Percentiles rank a stretch among this genome's conserved stretches.
phyloP scores from a whole-genome alignment of 2,113 vertebrate species.

The Cichladusa arquata region DNA sequence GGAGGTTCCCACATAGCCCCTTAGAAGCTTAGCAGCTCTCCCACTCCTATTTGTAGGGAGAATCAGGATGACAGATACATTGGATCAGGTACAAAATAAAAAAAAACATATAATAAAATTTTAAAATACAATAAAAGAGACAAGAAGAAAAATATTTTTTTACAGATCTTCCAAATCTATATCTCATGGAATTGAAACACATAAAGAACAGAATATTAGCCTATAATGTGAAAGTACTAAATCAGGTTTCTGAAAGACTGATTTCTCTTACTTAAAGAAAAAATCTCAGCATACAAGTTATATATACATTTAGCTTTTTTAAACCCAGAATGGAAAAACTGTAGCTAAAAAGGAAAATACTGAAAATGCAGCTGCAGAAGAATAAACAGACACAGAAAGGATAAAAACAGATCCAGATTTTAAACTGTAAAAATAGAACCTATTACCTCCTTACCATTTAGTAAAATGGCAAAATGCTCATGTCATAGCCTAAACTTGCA shows the following conservation, averaged over 20 bases:
- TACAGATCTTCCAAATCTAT: neutral
- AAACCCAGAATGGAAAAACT: neutral
- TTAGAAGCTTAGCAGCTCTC: neutral
- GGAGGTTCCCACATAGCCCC: neutral
- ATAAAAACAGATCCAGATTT: neutral
- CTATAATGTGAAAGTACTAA: neutral
- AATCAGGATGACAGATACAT: neutral
- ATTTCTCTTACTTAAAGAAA: neutral
- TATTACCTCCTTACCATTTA: neutral
- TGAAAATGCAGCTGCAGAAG: neutral
- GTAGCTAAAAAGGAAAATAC: neutral
- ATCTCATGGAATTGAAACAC: neutral
- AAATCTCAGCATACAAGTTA: neutral
- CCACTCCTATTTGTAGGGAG: neutral
- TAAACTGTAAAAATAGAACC: neutral
- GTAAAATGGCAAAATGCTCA: neutral
- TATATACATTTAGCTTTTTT: neutral
- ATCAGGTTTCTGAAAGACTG: neutral
- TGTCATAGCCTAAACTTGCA: neutral
- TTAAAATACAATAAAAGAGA: neutral
- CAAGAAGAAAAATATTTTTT: neutral
- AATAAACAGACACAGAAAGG: neutral
- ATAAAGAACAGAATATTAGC: neutral
- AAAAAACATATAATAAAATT: neutral
- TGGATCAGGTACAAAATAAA: neutral